These are phyloP conservation scores for Seriola aureovittata DNA, from an alignment of 2,113 vertebrate species.

Conservation along the genomic window DNA sequence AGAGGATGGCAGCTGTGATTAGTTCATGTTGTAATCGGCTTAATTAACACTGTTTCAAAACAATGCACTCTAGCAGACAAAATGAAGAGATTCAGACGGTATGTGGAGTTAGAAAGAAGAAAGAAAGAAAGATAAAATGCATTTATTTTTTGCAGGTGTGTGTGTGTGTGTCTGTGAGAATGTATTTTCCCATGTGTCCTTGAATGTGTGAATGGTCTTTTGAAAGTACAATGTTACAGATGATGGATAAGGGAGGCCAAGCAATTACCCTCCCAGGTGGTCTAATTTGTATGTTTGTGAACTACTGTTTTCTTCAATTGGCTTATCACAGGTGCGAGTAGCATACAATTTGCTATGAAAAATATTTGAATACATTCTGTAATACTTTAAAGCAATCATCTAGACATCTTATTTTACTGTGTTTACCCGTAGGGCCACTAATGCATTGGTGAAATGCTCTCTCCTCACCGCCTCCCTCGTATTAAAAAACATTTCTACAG, in stretches of 20 bases:
- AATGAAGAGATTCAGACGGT: constrained; percentile 9
- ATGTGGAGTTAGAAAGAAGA: background rate
- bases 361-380: constrained; percentile 40
- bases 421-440: constrained; percentile 50
- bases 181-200: constrained; percentile 44
- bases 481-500: constrained; percentile 54
- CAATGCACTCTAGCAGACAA: background rate
- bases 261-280: constrained; percentile 66
- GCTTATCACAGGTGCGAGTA: constrained; percentile 42
- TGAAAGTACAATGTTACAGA: constrained; percentile 38
- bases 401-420: constrained; percentile 51
- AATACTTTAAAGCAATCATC: constrained; percentile 62
- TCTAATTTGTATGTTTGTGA: constrained; percentile 68
- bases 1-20: constrained; percentile 39
- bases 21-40: constrained; percentile 53
- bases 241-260: constrained; percentile 42
- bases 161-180: background rate
- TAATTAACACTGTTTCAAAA: constrained; percentile 54
- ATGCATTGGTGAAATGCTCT: constrained; percentile 52
- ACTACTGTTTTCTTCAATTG: constrained; percentile 45
- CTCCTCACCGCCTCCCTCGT: constrained; percentile 21
- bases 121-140: constrained; percentile 2
- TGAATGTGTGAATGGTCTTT: constrained; percentile 48
- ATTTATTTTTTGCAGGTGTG: constrained; percentile 31
- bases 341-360: constrained; percentile 47